Evolutionary conservation across 2,888 invertebrate species (phyloP), one percentile per base, ranked within the genome.

Genomic region (Drosophila anomalipes): DNA sequence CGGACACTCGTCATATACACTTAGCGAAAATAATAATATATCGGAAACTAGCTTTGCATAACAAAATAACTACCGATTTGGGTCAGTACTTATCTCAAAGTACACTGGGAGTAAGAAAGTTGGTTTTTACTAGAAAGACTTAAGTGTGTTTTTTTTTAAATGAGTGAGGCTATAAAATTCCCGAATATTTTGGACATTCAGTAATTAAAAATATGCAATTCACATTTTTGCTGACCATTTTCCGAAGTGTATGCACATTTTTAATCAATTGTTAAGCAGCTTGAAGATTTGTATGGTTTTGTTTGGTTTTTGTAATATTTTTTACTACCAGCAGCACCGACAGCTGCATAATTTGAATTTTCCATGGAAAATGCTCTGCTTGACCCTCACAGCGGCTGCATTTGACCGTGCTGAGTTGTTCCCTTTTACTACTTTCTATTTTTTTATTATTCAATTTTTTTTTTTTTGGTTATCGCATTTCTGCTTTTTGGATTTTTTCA

Each of bases 341-440:
- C 84, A 89, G 86, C 91, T 86, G 86, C 82, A 47, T 59, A 63
- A 86, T 80, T 74, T 73, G 79, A 86, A 77, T 79, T 86, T 83
- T 81, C 66, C 51, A 69, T 65, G 64, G 66, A 79, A 74, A 80
- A 79, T 59, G 61, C 54, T 37, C 32, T 30, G 81, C 83, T 90
- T 86, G 91, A 90, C 91, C 90, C 90, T 82, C 72, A 67, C 71
- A 74, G 41, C 69, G 74, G 65, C 58, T 74, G 74, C 80, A 82
- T 71, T 75, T 82, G 86, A 81, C 88, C 90, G 78, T 82, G 74
- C 74, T 64, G 70, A 62, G 71, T 77, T 84, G 75, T 66, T 75
- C 33, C 60, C 52, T 62, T 74, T 59, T 16, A 4, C 30, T 30
- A 39, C 56, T 66, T 52, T 79, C 52, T 52, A 51, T 58, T 69